A percentile compares a stretch with the other conserved stretches of the same genome.
Conservation (phyloP, 2,797 vertebrate genomes). For the Enteromius afrohamiltoni region DNA sequence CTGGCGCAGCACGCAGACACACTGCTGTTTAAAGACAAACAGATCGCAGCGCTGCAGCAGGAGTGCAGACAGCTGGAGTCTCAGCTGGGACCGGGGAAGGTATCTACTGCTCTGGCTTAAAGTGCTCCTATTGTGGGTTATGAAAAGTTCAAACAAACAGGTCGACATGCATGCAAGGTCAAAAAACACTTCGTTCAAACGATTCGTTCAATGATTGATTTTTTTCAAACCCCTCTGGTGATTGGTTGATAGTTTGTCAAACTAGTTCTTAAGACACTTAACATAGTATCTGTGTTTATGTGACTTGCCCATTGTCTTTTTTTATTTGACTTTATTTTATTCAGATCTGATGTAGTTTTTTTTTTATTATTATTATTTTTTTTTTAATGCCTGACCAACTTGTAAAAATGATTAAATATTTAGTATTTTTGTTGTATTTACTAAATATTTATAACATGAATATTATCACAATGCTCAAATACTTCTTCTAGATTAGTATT, state of each 20-base stretch:
- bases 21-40: conserved; percentile 93
- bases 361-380: not conserved
- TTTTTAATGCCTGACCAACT: not conserved
- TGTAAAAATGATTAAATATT: no score
- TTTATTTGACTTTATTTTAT: not conserved
- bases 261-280: not conserved
- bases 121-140: no score
- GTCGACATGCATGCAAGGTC: no score
- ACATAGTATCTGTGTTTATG: not conserved
- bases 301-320: not conserved
- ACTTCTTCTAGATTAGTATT: no score
- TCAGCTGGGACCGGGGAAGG: conserved; percentile 83
- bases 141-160: no score
- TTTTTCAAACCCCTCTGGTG: no score
- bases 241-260: not conserved
- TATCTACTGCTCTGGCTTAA: conserved; percentile 55
- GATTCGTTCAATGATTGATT: no score
- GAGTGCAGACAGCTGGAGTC: conserved; percentile 88
- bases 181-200: no score
- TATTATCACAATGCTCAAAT: not conserved
- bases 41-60: conserved; percentile 89
- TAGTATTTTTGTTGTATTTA: no score
- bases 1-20: conserved; percentile 92
- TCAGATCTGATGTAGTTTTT: not conserved
- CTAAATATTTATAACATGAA: not conserved